These are phyloP conservation scores for Urocolius indicus DNA, from an alignment of 2,113 vertebrate genomes.

Conservation along the genomic window DNA sequence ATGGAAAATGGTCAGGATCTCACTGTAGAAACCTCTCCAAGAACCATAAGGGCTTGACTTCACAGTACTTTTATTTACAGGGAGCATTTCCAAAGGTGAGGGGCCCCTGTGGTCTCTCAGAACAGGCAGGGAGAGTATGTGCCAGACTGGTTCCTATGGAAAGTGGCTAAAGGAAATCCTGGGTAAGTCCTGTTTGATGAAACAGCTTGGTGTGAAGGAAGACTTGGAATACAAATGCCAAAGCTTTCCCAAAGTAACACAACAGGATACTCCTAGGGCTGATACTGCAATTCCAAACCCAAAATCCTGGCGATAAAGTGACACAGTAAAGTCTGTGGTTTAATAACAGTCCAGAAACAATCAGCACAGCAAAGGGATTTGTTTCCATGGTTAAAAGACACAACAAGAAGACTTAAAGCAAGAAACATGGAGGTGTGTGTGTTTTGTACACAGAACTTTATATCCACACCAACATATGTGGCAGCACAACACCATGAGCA, in stretches of 20 bases:
- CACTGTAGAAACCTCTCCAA: background rate
- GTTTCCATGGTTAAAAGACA: background rate
- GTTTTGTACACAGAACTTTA: background rate
- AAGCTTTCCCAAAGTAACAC: background rate
- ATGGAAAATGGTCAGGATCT: background rate
- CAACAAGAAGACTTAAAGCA: background rate
- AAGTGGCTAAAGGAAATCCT: background rate
- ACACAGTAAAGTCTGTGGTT: background rate
- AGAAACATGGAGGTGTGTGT: background rate
- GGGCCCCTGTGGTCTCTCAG: rapidly evolving
- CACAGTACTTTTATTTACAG: background rate
- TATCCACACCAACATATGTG: background rate
- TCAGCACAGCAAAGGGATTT: background rate
- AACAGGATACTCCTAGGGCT: background rate
- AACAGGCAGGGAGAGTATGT: background rate
- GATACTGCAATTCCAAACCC: background rate
- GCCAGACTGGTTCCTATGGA: background rate
- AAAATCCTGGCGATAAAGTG: background rate
- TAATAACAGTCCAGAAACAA: background rate
- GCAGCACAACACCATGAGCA: background rate
- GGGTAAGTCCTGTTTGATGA: background rate
- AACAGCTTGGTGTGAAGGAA: background rate
- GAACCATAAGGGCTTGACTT: background rate
- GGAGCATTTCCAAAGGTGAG: background rate
- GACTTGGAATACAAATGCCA: background rate